Evolutionary conservation across 2,888 invertebrate species (phyloP).

Genomic region (Oligia fasciuncula): DNA sequence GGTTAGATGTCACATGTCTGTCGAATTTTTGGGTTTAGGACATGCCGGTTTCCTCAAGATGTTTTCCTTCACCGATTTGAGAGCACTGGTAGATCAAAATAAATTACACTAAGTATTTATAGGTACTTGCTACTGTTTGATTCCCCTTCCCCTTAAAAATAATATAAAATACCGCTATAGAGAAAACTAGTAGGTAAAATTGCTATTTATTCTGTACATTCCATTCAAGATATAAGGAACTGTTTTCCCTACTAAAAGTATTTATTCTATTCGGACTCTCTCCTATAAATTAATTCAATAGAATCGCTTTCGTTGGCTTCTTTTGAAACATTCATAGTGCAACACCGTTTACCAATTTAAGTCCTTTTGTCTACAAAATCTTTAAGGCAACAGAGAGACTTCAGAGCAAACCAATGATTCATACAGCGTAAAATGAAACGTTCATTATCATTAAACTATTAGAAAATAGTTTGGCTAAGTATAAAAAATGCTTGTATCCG

Average conservation of each 20-base stretch:
- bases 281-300: constrained; percentile 31
- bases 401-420: not conserved
- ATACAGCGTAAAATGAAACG: not conserved
- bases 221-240: no score
- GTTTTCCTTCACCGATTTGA: not conserved
- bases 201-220: not conserved
- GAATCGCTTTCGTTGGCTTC: constrained; percentile 7
- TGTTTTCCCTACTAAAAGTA: not conserved
- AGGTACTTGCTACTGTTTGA: no score
- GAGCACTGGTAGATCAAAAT: no score
- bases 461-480: not conserved
- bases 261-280: constrained; percentile 2
- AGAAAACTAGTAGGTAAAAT: not conserved
- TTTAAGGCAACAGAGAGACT: not conserved
- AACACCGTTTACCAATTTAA: not conserved
- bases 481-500: not conserved
- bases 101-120: no score
- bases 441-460: no score
- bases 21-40: not conserved
- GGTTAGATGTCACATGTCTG: not conserved
- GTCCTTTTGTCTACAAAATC: not conserved
- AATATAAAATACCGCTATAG: not conserved
- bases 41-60: not conserved
- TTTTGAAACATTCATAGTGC: constrained; percentile 36
- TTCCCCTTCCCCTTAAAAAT: no score